Evolutionary conservation across 2,888 invertebrate genomes (phyloP), one percentile per base, ranked within the genome.

Genomic region (Margaritifera margaritifera): DNA sequence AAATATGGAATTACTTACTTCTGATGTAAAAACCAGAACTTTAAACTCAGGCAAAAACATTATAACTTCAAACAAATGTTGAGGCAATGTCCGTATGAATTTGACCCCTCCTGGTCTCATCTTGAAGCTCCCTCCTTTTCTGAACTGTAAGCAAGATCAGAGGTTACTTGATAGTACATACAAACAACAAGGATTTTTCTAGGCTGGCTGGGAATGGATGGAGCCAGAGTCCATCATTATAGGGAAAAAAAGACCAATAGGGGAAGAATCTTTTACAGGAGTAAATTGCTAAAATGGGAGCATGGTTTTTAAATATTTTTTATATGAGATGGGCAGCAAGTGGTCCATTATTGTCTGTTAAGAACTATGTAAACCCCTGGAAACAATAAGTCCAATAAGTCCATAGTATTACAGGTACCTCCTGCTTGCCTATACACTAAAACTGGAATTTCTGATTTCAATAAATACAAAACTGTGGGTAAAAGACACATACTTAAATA

Each of bases 71-170:
- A 96, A 99, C 82, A 94, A 92, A 18, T 97, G 95, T 72, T 94
- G 94, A n/a, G 95, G 94, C 62, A 96, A 93, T 72, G 95, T 93
- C 86, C 97, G 95, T 24, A 99, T 91, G 89, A 99, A 97, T 83
- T 95, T 94, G 87, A 99, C 98, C 0, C 99, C 93, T 54, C 96
- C 98, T 0, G 99, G 99, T 62, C 99, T 93, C 90, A 99, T 99
- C 91, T 98, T 98, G 90, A 99, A 99, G 81, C 98, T 93, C 98
- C 98, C 99, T 3, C 98, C 98, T 73, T 97, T 98, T 90, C 95
- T 94, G 88, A 97, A 97, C 90, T 93, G 87, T 54, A 66, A 73
- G 20, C 19, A 42, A 42, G 15, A 31, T n/a, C 11, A n/a, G n/a
- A n/a, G n/a, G n/a, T n/a, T n/a, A n/a, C n/a, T n/a, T n/a, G n/a